phyloP scores from a whole-genome alignment of 2,797 vertebrate species.

The Geotrypetes seraphini region DNA sequence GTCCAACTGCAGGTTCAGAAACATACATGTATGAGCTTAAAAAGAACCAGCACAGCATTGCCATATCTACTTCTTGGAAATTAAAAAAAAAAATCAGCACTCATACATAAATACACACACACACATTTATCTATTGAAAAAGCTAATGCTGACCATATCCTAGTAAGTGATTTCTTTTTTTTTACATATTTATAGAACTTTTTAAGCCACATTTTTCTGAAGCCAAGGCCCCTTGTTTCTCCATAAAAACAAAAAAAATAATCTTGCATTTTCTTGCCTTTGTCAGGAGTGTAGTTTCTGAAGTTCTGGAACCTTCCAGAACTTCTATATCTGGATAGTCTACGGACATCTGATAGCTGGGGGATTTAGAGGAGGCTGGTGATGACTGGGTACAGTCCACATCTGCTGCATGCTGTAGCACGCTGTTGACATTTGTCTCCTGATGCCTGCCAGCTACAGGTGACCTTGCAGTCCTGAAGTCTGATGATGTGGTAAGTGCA shows the following conservation, averaged over 20 bases:
- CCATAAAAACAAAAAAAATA: neutral
- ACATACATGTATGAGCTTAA: too few species aligned
- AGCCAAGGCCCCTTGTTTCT: neutral
- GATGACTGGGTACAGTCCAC: slow-evolving; percentile 11
- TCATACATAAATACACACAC: too few species aligned
- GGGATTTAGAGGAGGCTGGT: slow-evolving; percentile 61
- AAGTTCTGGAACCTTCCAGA: slow-evolving; percentile 42
- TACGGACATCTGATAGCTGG: slow-evolving; percentile 83
- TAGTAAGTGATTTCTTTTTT: too few species aligned
- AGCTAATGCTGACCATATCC: too few species aligned
- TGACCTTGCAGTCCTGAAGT: slow-evolving; percentile 6
- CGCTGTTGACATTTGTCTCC: slow-evolving; percentile 6
- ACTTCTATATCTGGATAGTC: slow-evolving; percentile 70
- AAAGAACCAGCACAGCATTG: too few species aligned
- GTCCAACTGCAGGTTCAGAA: too few species aligned
- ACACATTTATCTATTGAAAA: too few species aligned
- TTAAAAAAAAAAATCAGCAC: too few species aligned
- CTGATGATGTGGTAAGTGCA: slow-evolving; percentile 38
- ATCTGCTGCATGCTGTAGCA: neutral
- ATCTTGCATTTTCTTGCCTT: slow-evolving; percentile 36
- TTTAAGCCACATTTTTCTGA: too few species aligned
- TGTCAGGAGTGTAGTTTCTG: slow-evolving; percentile 33
- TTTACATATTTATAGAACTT: too few species aligned
- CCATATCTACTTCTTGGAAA: too few species aligned
- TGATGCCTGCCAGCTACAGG: slow-evolving; percentile 4